Percentiles rank a stretch among this genome's conserved stretches.
phyloP scores from a whole-genome alignment of 2,888 invertebrate genomes.

The Lomographa bimaculata region DNA sequence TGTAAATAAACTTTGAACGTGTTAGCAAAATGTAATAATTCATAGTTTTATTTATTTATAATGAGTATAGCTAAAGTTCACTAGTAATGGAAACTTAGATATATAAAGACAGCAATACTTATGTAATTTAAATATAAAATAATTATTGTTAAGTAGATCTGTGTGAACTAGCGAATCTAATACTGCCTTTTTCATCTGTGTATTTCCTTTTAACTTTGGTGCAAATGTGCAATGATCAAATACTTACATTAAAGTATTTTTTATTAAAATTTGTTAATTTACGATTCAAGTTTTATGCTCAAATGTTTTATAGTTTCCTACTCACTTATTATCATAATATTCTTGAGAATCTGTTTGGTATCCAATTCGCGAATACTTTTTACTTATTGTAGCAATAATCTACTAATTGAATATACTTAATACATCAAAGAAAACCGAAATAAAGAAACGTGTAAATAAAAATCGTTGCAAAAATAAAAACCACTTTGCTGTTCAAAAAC shows the following conservation, averaged over 20 bases:
- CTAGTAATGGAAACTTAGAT: slow-evolving; percentile 32
- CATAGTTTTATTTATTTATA: too few relatives aligned
- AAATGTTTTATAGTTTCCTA: slow-evolving; percentile 21
- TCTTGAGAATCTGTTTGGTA: too few relatives aligned
- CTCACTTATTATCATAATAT: too few relatives aligned
- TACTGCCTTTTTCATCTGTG: slow-evolving; percentile 4
- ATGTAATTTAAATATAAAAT: slow-evolving; percentile 46
- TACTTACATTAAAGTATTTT: neutral
- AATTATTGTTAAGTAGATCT: slow-evolving; percentile 44
- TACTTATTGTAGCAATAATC: too few relatives aligned
- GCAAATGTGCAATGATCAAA: too few relatives aligned
- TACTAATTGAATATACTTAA: too few relatives aligned
- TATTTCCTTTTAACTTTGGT: neutral
- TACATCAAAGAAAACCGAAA: too few relatives aligned
- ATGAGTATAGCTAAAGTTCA: slow-evolving; percentile 37
- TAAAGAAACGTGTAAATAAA: too few relatives aligned
- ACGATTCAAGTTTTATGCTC: slow-evolving; percentile 14
- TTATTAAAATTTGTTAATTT: slow-evolving; percentile 15
- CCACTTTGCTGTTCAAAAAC: too few relatives aligned
- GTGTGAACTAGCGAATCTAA: slow-evolving; percentile 29
- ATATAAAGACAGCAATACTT: slow-evolving; percentile 47
- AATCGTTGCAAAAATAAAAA: too few relatives aligned
- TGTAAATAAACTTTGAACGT: slow-evolving; percentile 22
- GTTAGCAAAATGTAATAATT: slow-evolving; percentile 6
- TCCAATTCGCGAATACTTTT: too few relatives aligned